Conservation (phyloP, 30 jellyfish, hydroid and myxozoan species). For the Aurelia aurita complex sp. Pacific region DNA sequence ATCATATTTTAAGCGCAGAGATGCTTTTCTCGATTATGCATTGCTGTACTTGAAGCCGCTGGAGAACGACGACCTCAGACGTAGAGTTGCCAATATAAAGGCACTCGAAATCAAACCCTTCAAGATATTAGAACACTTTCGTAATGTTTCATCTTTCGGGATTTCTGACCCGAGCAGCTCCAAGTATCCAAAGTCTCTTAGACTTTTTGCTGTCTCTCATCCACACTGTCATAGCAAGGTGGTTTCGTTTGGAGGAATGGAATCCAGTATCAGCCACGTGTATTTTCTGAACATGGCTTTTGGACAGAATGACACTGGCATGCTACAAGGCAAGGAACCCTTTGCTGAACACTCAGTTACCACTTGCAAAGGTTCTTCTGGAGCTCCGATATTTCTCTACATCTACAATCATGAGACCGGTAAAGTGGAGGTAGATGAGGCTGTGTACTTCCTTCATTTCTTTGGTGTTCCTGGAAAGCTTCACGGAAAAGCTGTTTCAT, state of each 20-base stretch:
- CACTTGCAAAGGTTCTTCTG: conserved; percentile 11
- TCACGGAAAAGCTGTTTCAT: no score
- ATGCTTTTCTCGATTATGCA: conserved; percentile 14
- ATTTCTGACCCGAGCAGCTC: conserved; percentile 16
- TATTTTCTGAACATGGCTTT: conserved; percentile 9
- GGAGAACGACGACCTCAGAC: neutral
- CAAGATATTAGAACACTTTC: conserved; percentile 5
- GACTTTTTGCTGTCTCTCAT: conserved; percentile 20
- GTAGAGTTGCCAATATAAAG: neutral
- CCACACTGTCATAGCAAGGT: conserved; percentile 14
- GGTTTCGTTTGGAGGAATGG: conserved; percentile 27
- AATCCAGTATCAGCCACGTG: conserved; percentile 3
- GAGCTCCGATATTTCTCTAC: conserved; percentile 11
- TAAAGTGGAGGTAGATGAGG: neutral
- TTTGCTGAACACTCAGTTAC: conserved; percentile 9
- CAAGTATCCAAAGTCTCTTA: conserved; percentile 12
- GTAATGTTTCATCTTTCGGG: conserved; percentile 19
- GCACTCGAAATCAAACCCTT: neutral
- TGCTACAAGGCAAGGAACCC: conserved; percentile 15
- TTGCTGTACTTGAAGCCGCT: conserved; percentile 9
- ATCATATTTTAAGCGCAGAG: conserved; percentile 4
- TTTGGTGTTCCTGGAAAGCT: no score
- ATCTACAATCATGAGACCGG: conserved; percentile 6
- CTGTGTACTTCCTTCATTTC: neutral
- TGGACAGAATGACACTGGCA: conserved; percentile 31